Percentiles rank a stretch among this genome's conserved stretches.
Evolutionary conservation across 2,888 invertebrate species (phyloP).

Genomic region (Agrochola circellaris): DNA sequence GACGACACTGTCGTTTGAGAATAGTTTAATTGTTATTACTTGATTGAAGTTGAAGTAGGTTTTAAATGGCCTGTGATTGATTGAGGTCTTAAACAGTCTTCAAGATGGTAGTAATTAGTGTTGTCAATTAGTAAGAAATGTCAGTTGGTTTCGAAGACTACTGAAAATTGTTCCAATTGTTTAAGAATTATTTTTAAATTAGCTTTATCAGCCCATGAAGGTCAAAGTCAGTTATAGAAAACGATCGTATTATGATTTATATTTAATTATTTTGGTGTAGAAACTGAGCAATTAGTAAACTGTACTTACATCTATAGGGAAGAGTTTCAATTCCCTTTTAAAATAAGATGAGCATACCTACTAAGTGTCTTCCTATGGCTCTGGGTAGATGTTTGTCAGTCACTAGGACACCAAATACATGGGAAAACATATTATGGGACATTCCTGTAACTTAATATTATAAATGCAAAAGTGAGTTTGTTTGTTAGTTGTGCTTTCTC

Average conservation of each 20-base stretch:
- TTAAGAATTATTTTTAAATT: not conserved
- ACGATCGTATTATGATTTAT: not conserved
- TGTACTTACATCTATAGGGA: not conserved
- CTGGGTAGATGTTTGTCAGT: not conserved
- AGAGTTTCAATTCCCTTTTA: not conserved
- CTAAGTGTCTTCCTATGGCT: not conserved
- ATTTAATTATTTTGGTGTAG: not conserved
- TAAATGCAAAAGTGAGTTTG: too few species aligned
- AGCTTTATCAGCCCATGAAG: not conserved
- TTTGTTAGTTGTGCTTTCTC: too few species aligned
- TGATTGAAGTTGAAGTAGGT: conserved; percentile 48
- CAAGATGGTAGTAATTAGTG: conserved; percentile 31
- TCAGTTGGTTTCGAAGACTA: conserved; percentile 7
- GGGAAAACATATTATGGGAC: not conserved
- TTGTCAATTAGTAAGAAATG: conserved; percentile 35
- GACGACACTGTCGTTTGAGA: conserved; percentile 27
- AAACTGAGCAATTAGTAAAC: not conserved
- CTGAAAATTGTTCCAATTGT: not conserved
- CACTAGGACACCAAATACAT: too few species aligned
- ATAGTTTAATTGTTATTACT: conserved; percentile 44
- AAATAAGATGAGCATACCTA: not conserved
- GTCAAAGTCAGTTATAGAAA: not conserved
- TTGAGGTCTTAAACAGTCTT: conserved; percentile 35
- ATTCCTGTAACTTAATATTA: too few species aligned
- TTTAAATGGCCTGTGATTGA: conserved; percentile 47